These are phyloP conservation scores for Anthophora plumipes DNA, from an alignment of 2,888 invertebrate species.

Conservation along the genomic window DNA sequence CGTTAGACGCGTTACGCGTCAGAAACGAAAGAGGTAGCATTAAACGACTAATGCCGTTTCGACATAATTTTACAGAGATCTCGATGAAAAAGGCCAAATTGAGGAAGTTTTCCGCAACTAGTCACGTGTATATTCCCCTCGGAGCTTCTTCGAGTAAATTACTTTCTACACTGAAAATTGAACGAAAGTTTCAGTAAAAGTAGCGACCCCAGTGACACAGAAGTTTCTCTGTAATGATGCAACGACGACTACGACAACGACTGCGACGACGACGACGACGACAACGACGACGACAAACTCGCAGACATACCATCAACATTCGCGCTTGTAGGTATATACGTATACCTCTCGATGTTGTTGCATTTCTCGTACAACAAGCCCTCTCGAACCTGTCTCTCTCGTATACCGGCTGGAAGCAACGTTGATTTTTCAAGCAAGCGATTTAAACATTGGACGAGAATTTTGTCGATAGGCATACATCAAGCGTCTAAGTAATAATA, in stretches of 20 bases:
- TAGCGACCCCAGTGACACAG: not conserved
- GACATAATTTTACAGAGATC: conserved; percentile 73
- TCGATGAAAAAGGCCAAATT: conserved; percentile 1
- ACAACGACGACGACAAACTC: too few species aligned
- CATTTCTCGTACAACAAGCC: too few species aligned
- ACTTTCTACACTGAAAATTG: not conserved
- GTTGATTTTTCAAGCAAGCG: conserved; percentile 7
- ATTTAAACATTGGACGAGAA: too few species aligned
- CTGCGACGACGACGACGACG: too few species aligned
- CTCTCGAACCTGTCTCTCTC: not conserved
- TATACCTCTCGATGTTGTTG: too few species aligned
- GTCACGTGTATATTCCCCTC: conserved; percentile 18
- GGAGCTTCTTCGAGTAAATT: not conserved
- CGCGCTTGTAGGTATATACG: not conserved
- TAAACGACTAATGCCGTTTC: too few species aligned
- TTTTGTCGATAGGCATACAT: conserved; percentile 39
- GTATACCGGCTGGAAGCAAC: not conserved
- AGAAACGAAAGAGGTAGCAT: too few species aligned
- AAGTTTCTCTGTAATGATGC: not conserved
- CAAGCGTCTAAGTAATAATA: conserved; percentile 58
- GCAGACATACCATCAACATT: not conserved
- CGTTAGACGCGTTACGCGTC: too few species aligned
- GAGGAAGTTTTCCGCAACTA: not conserved
- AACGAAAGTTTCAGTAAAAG: conserved; percentile 19
- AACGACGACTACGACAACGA: too few species aligned